Evolutionary conservation across 2,113 vertebrate genomes (phyloP).

Genomic region (Xyrauchen texanus): DNA sequence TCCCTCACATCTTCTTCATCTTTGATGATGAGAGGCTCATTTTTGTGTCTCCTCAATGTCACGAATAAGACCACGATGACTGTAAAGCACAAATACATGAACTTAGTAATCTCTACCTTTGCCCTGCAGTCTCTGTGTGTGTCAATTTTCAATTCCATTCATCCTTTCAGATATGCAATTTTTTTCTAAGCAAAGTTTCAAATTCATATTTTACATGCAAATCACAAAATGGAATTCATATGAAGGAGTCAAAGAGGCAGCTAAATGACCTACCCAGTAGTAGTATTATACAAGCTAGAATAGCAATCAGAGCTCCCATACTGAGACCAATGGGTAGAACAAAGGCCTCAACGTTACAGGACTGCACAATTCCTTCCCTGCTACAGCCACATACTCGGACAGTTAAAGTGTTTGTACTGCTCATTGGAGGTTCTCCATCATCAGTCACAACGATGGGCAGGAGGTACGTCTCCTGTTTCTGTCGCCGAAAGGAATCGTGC

Average conservation of each 20-base stretch:
- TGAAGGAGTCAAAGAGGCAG: neutral
- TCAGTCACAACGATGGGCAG: constrained; percentile 94
- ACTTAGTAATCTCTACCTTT: neutral
- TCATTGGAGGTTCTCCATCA: constrained; percentile 90
- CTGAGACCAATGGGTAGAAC: constrained; percentile 97
- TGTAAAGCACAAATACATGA: constrained; percentile 60
- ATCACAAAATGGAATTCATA: constrained; percentile 5
- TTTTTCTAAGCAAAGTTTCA: neutral
- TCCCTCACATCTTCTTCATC: constrained; percentile 97
- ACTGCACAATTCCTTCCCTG: constrained; percentile 89
- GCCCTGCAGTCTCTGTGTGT: neutral
- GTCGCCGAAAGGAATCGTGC: constrained; percentile 90
- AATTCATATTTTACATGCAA: constrained; percentile 1
- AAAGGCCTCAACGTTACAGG: constrained; percentile 94
- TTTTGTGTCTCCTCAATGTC: constrained; percentile 92
- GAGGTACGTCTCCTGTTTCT: constrained; percentile 96
- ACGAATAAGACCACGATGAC: constrained; percentile 98
- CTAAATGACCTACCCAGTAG: constrained; percentile 83
- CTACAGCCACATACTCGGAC: constrained; percentile 97
- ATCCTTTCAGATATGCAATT: neutral
- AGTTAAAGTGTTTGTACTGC: constrained; percentile 96
- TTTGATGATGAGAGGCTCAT: constrained; percentile 96
- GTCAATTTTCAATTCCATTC: neutral
- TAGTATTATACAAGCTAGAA: constrained; percentile 94
- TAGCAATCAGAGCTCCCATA: constrained; percentile 97